Evolutionary conservation across 2,888 invertebrate genomes (phyloP).

Genomic region (Leptura quadrifasciata): DNA sequence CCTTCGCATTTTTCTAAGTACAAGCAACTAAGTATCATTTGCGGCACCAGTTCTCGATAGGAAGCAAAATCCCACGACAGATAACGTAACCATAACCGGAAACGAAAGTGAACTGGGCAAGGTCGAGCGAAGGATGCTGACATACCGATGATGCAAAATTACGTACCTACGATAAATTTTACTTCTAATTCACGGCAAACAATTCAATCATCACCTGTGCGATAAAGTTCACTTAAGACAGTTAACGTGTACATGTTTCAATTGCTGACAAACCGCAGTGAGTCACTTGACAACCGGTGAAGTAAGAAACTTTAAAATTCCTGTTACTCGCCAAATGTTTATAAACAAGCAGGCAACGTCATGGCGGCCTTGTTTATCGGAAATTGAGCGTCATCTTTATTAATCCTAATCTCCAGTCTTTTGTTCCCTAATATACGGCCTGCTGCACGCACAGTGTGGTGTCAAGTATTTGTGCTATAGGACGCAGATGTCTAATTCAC

Average conservation of each 20-base stretch:
- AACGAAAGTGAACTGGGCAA: neutral
- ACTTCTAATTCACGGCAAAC: neutral
- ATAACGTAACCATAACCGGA: neutral
- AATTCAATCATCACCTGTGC: constrained; percentile 2
- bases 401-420: constrained; percentile 38
- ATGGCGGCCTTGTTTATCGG: constrained; percentile 31
- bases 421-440: constrained; percentile 21
- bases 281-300: constrained; percentile 6
- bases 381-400: constrained; percentile 34
- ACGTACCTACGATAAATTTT: constrained; percentile 13
- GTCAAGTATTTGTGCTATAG: neutral
- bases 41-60: neutral
- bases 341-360: constrained; percentile 30
- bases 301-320: neutral
- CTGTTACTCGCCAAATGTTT: constrained; percentile 30
- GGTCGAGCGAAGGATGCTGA: constrained; percentile 10
- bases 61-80: too few species aligned
- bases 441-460: neutral
- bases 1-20: too few species aligned
- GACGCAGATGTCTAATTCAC: neutral
- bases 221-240: neutral
- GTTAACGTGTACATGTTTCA: constrained; percentile 5
- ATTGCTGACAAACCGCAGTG: neutral
- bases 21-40: too few species aligned
- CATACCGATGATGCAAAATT: constrained; percentile 18